Evolutionary conservation across 2,797 vertebrate species (phyloP), one percentile per base, ranked within the genome.

Genomic region (Anguilla pacifica): DNA sequence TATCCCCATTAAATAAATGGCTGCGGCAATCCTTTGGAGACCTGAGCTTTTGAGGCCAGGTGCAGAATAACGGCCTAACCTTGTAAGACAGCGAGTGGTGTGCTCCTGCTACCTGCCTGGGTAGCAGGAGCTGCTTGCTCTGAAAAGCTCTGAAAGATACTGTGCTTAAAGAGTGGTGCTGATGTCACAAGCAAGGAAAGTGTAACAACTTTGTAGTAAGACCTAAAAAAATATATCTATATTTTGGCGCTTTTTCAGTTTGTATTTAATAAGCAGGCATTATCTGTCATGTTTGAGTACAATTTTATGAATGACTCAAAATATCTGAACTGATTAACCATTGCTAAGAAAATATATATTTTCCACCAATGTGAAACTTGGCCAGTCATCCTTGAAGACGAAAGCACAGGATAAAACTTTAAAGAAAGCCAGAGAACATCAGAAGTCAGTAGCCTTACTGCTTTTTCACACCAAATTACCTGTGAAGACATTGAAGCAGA

Each of bases 401-500:
- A 77, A 79, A 43, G 46, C 6, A 46, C 35, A 17, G 13, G 28
- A 35, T 77, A 15, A 77, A 35, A 77, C 72, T 77, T 77, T 11
- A 13, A 11, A 17, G 72, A 13, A 77, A 77, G 28, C 11, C 31
- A 15, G 72, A 10, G 31, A 39, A 77, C 31, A 39, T 77, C 70
- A 31, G 61, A 22, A 28, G 72, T 43, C 74, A 46, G 74, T 6
- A 79, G 74, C 15, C 39, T 22, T 43, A 46, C 17, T 22, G 74
- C 70, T 6, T 79, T 82, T 82, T 82, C 79, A n/a, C 43, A 51
- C 43, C 46, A 82, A 10, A n/a, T 82, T 82, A 82, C 79, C 46
- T n/a, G 25, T 82, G 79, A 82, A 49, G 46, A 82, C 46, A n/a
- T 46, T 82, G 79, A 82, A 82, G 43, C 79, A n/a, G 22, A 82